Conservation (phyloP, 2,888 invertebrate species). For the Phasia obesa region DNA sequence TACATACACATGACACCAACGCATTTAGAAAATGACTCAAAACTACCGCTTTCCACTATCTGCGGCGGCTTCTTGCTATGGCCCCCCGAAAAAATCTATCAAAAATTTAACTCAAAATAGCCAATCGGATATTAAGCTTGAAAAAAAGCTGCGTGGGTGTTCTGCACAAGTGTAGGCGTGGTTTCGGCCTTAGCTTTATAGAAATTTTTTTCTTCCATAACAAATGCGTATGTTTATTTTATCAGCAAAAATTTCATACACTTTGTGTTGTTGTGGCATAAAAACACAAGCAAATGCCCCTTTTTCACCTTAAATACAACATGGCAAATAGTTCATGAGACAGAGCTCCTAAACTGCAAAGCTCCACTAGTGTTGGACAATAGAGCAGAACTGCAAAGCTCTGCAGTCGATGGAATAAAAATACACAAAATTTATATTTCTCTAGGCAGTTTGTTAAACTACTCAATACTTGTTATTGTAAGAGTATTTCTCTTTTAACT, state of each 20-base stretch:
- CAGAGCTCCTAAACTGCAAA: conserved; percentile 47
- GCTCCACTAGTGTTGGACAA: conserved; percentile 45
- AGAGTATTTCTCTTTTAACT: neutral
- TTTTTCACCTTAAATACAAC: conserved; percentile 30
- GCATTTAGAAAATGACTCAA: conserved; percentile 68
- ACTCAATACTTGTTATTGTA: neutral
- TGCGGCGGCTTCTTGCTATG: neutral
- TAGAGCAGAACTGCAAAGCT: conserved; percentile 49
- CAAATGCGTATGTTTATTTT: conserved; percentile 70
- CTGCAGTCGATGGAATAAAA: neutral
- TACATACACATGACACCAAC: conserved; percentile 57
- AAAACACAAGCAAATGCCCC: conserved; percentile 38
- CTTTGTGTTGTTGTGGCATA: conserved; percentile 43
- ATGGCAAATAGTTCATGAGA: conserved; percentile 19
- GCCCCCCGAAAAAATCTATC: conserved; percentile 39
- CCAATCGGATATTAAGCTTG: conserved; percentile 68
- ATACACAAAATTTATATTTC: conserved; percentile 9
- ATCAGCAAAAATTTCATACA: conserved; percentile 60
- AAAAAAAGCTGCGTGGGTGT: conserved; percentile 70
- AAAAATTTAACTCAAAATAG: conserved; percentile 67
- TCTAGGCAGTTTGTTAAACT: neutral
- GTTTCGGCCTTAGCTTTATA: conserved; percentile 45
- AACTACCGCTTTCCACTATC: conserved; percentile 22
- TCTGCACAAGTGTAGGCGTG: conserved; percentile 69
- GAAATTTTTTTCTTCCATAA: conserved; percentile 37